phyloP scores from a whole-genome alignment of 1,140 invertebrate species.

The Glossosoma conforme region DNA sequence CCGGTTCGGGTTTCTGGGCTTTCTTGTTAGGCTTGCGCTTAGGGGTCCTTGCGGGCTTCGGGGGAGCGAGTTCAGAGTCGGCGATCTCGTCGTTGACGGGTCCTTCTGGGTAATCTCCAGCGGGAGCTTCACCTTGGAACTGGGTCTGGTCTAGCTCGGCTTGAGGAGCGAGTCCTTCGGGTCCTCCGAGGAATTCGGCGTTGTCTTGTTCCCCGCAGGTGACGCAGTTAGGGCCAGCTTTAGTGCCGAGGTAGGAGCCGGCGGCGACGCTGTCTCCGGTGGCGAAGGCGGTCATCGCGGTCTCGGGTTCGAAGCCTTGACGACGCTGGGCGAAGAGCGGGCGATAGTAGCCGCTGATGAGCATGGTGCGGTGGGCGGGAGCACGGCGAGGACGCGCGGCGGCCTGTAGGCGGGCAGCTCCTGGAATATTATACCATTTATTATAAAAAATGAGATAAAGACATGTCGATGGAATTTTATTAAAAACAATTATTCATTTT shows the following conservation, averaged over 20 bases:
- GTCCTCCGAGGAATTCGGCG: conserved; percentile 11
- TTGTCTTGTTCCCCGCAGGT: conserved; percentile 19
- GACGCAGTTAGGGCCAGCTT: conserved; percentile 12
- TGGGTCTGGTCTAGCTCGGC: conserved; percentile 12
- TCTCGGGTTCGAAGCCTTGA: conserved; percentile 23
- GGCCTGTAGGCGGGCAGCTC: conserved; percentile 16
- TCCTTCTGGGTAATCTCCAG: conserved; percentile 16
- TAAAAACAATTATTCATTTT: too few relatives aligned
- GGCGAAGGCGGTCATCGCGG: conserved; percentile 29
- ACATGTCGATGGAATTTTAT: too few relatives aligned
- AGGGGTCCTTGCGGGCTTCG: conserved; percentile 21
- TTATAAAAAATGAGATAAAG: too few relatives aligned
- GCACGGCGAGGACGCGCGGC: conserved; percentile 15
- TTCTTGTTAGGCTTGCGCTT: conserved; percentile 41
- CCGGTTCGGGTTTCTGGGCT: conserved; percentile 37
- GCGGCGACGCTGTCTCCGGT: conserved; percentile 28
- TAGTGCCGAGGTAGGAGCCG: conserved; percentile 26
- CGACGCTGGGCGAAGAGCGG: conserved; percentile 23
- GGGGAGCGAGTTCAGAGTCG: conserved; percentile 6
- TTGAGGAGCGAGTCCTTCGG: not conserved
- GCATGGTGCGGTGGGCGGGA: conserved; percentile 20
- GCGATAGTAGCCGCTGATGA: conserved; percentile 27
- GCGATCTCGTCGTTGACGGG: conserved; percentile 28
- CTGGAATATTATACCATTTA: too few relatives aligned
- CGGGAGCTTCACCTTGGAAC: conserved; percentile 16